Evolutionary conservation across 2,888 invertebrate genomes (phyloP).

Genomic region (Sphinx pinastri): DNA sequence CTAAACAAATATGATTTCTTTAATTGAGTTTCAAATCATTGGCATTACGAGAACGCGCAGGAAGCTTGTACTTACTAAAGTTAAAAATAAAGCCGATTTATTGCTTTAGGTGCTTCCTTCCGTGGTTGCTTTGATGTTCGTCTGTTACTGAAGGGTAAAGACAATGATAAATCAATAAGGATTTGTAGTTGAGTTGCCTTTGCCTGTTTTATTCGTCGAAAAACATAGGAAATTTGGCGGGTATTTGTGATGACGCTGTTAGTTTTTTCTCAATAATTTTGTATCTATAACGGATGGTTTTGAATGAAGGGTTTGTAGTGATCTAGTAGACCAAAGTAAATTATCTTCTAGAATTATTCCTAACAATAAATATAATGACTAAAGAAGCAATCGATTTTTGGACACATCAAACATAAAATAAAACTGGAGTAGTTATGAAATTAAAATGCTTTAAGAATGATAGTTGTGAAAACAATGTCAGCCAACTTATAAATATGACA

Average conservation of each 20-base stretch:
- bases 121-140: conserved; percentile 4
- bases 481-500: not conserved
- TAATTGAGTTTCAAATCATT: conserved; percentile 9
- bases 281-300: too few species aligned
- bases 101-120: conserved; percentile 21
- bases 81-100: conserved; percentile 20
- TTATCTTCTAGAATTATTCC: too few species aligned
- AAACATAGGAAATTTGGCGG: not conserved
- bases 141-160: conserved; percentile 9
- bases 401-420: too few species aligned
- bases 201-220: not conserved
- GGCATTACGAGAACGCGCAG: not conserved
- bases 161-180: conserved; percentile 4
- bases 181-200: conserved; percentile 3
- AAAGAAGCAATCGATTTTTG: too few species aligned
- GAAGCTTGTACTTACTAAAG: conserved; percentile 15
- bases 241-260: not conserved
- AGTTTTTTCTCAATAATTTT: too few species aligned
- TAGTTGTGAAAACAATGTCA: not conserved
- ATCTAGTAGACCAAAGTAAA: too few species aligned
- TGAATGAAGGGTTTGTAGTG: too few species aligned
- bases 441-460: too few species aligned
- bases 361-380: too few species aligned
- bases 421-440: too few species aligned
- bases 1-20: not conserved